These are phyloP conservation scores for Uropsilus gracilis DNA, from an alignment of 2,113 vertebrate species.

Conservation along the genomic window DNA sequence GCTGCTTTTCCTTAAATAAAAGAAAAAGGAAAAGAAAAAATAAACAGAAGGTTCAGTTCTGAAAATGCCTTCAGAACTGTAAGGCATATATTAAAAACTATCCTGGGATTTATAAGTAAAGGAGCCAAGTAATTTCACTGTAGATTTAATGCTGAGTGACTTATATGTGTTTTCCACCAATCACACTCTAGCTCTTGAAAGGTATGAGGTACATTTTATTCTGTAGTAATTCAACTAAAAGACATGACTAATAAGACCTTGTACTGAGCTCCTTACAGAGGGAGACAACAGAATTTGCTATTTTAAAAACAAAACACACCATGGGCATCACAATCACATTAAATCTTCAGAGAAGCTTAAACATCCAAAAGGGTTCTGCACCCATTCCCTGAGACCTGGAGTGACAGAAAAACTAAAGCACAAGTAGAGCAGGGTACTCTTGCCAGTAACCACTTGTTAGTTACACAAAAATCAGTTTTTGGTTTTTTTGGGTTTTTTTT, in stretches of 20 bases:
- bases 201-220: background rate
- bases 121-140: conserved; percentile 14
- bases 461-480: background rate
- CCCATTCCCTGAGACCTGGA: background rate
- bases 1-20: conserved; percentile 3
- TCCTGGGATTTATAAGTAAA: conserved; percentile 7
- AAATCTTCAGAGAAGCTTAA: conserved; percentile 18
- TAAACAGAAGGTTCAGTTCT: background rate
- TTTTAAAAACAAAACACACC: conserved; percentile 37
- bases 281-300: background rate
- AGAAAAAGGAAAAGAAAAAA: no score
- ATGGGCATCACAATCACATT: background rate
- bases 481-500: no score
- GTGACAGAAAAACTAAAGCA: background rate
- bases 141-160: background rate
- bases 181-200: conserved; percentile 29
- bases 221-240: conserved; percentile 28
- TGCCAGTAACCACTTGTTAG: background rate
- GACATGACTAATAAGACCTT: background rate
- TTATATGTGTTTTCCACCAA: background rate
- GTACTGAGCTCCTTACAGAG: background rate
- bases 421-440: background rate
- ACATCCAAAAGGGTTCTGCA: background rate
- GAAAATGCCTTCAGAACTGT: background rate
- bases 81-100: background rate